Conservation (phyloP, 2,113 vertebrate genomes). For the Nerophis lumbriciformis region DNA sequence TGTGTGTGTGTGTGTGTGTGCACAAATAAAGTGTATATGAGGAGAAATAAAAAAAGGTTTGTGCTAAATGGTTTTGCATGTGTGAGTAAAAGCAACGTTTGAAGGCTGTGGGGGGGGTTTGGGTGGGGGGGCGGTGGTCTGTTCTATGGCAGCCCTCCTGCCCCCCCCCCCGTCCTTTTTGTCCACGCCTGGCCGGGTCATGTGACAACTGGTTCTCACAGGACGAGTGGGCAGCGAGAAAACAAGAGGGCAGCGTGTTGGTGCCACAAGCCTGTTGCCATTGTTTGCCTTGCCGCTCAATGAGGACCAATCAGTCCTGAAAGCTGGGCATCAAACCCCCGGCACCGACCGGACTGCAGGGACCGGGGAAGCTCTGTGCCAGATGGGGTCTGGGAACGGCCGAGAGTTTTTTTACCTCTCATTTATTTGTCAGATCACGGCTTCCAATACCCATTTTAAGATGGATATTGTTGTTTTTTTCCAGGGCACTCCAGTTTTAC, state of each 20-base stretch:
- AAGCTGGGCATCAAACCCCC: slow-evolving; percentile 52
- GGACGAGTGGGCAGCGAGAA: slow-evolving; percentile 40
- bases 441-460: no score
- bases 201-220: slow-evolving; percentile 63
- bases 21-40: slow-evolving; percentile 1
- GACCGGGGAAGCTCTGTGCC: slow-evolving; percentile 40
- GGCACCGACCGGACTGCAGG: slow-evolving; percentile 25
- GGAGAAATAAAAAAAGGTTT: slow-evolving; percentile 29
- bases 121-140: slow-evolving; percentile 25
- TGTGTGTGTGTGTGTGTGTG: slow-evolving; percentile 19
- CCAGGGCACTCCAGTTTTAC: no score
- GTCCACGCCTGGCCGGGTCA: slow-evolving; percentile 42
- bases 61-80: slow-evolving; percentile 38
- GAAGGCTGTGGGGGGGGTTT: slow-evolving; percentile 24
- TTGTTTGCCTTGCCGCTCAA: slow-evolving; percentile 62
- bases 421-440: slow-evolving; percentile 32
- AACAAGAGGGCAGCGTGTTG: slow-evolving; percentile 60
- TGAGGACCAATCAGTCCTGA: slow-evolving; percentile 56
- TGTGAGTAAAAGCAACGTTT: slow-evolving; percentile 9
- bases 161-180: slow-evolving; percentile 3
- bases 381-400: slow-evolving; percentile 37
- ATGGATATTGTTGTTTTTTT: no score
- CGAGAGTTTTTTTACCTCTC: slow-evolving; percentile 34
- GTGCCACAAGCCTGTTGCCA: slow-evolving; percentile 55
- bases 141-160: no score